These are phyloP conservation scores for Coranthus polyacanthus DNA, from an alignment of 2,797 vertebrate genomes.

Conservation along the genomic window DNA sequence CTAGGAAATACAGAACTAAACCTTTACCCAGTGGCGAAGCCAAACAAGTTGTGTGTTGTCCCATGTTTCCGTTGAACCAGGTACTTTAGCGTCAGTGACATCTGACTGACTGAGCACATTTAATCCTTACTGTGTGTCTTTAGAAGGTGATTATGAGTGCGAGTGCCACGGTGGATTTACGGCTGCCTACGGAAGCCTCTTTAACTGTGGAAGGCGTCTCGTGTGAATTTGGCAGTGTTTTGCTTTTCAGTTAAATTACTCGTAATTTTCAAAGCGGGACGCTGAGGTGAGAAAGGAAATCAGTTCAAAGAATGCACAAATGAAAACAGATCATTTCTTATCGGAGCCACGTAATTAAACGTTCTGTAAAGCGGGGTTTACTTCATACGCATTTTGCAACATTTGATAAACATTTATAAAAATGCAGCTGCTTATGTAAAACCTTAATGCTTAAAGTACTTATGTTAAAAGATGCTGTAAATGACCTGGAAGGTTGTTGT, in stretches of 20 bases:
- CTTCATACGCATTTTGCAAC: no score
- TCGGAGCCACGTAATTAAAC: no score
- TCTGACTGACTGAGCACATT: slow-evolving; percentile 17
- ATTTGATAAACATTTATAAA: no score
- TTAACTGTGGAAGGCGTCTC: not conserved
- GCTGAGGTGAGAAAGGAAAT: not conserved
- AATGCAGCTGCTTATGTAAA: no score
- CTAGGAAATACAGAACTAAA: no score
- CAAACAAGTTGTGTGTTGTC: not conserved
- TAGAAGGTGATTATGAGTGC: slow-evolving; percentile 15
- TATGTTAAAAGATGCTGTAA: no score
- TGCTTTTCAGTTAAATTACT: not conserved
- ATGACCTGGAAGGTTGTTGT: no score
- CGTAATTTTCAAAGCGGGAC: slow-evolving; percentile 1
- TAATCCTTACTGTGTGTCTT: slow-evolving; percentile 13
- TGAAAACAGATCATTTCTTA: no score
- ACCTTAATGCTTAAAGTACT: no score
- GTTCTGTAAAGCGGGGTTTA: no score
- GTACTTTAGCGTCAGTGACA: slow-evolving; percentile 28
- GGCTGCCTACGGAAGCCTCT: slow-evolving; percentile 34
- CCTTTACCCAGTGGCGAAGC: not conserved
- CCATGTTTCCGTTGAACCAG: slow-evolving; percentile 11
- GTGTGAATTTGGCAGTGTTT: no score
- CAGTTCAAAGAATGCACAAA: no score
- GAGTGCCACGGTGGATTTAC: slow-evolving; percentile 33